phyloP scores from a whole-genome alignment of 2,113 vertebrate genomes.

The Rousettus leschenaultii region DNA sequence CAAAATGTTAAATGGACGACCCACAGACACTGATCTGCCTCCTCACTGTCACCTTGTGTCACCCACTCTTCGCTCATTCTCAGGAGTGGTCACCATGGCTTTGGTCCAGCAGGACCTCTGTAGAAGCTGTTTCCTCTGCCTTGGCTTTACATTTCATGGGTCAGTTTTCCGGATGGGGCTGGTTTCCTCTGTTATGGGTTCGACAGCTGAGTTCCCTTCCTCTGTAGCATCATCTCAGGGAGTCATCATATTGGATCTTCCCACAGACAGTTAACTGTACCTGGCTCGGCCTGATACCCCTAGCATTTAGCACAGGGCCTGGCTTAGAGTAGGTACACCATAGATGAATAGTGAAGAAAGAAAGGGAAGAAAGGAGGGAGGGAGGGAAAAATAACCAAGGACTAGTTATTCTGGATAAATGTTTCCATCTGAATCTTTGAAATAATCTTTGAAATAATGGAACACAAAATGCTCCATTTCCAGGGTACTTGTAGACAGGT shows the following conservation, averaged over 20 bases:
- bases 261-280: not conserved
- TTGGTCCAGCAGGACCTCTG: not conserved
- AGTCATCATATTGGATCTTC: not conserved
- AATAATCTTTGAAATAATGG: not conserved
- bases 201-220: not conserved
- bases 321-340: no score
- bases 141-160: not conserved
- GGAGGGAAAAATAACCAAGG: not conserved
- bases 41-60: not conserved
- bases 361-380: not conserved
- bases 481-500: not conserved
- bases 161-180: not conserved
- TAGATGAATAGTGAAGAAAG: not conserved
- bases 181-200: not conserved
- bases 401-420: not conserved
- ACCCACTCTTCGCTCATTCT: not conserved
- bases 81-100: not conserved
- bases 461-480: not conserved
- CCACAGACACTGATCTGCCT: not conserved
- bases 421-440: not conserved
- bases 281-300: no score
- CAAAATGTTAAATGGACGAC: not conserved
- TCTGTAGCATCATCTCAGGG: not conserved
- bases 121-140: not conserved
- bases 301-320: not conserved